These are phyloP conservation scores for Brienomyrus longianalis DNA, from an alignment of 2,113 vertebrate genomes.

Conservation along the genomic window DNA sequence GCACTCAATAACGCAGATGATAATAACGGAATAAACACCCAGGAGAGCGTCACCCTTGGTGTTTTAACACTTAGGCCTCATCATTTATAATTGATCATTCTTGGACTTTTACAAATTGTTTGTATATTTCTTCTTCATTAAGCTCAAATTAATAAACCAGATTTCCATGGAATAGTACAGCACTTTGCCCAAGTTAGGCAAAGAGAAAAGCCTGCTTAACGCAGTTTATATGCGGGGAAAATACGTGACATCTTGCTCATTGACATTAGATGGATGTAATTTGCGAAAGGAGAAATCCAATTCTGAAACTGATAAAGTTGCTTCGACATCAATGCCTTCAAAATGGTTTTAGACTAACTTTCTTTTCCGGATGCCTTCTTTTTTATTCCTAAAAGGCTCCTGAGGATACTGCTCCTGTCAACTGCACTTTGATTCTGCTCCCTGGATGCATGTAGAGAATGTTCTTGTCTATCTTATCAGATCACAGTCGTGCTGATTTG, in stretches of 20 bases:
- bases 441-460: slow-evolving; percentile 55
- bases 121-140: slow-evolving; percentile 11
- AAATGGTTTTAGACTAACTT: slow-evolving; percentile 4
- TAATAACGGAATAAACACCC: slow-evolving; percentile 45
- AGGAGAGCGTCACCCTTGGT: neutral
- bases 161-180: neutral
- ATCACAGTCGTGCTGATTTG: slow-evolving; percentile 54
- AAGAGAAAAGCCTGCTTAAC: neutral
- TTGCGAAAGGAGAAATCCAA: neutral
- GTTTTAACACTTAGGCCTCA: neutral
- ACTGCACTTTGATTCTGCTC: slow-evolving; percentile 50
- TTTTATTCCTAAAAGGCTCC: neutral
- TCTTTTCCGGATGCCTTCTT: neutral
- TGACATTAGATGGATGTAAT: neutral
- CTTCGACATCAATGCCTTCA: neutral
- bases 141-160: slow-evolving; percentile 8
- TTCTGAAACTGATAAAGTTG: neutral
- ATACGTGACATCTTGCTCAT: neutral
- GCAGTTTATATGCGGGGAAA: neutral
- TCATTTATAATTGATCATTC: slow-evolving; percentile 7
- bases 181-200: neutral
- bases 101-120: slow-evolving; percentile 12
- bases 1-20: slow-evolving; percentile 71
- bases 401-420: slow-evolving; percentile 57
- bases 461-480: slow-evolving; percentile 64